phyloP scores from a whole-genome alignment of 2,888 invertebrate genomes.

The Rotaria sp. region DNA sequence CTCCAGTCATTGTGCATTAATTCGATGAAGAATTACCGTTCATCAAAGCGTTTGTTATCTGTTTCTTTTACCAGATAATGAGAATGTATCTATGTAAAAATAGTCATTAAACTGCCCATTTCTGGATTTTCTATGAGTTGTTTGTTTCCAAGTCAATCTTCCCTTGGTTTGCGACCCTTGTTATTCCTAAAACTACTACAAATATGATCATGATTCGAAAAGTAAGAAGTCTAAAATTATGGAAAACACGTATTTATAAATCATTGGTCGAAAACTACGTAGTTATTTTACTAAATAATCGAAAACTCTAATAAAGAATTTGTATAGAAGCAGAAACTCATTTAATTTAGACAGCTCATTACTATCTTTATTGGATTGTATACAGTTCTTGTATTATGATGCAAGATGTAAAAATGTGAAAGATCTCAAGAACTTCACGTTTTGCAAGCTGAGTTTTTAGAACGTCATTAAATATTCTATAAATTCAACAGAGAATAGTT shows the following conservation, averaged over 20 bases:
- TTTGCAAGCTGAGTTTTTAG: not conserved
- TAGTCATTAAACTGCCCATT: too few relatives aligned
- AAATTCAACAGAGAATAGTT: not conserved
- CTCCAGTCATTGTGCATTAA: too few relatives aligned
- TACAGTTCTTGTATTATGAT: not conserved
- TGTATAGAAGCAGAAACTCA: too few relatives aligned
- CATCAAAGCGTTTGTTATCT: not conserved
- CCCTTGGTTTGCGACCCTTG: not conserved
- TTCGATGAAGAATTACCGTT: too few relatives aligned
- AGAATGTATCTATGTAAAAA: not conserved
- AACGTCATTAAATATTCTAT: not conserved
- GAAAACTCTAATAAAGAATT: too few relatives aligned
- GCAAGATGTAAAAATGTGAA: not conserved
- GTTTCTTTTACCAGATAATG: not conserved
- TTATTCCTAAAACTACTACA: too few relatives aligned
- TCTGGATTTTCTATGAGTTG: too few relatives aligned
- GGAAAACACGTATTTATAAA: not conserved
- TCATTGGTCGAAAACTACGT: not conserved
- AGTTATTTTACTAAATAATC: too few relatives aligned
- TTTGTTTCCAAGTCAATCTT: not conserved
- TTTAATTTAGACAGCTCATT: not conserved
- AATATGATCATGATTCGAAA: too few relatives aligned
- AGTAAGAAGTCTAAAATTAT: not conserved
- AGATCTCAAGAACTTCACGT: not conserved
- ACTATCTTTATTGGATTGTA: not conserved